A percentile compares a stretch with the other conserved stretches of the same genome.
Conservation (phyloP, 30 jellyfish, hydroid and myxozoan genomes). For the Aurelia aurita region DNA sequence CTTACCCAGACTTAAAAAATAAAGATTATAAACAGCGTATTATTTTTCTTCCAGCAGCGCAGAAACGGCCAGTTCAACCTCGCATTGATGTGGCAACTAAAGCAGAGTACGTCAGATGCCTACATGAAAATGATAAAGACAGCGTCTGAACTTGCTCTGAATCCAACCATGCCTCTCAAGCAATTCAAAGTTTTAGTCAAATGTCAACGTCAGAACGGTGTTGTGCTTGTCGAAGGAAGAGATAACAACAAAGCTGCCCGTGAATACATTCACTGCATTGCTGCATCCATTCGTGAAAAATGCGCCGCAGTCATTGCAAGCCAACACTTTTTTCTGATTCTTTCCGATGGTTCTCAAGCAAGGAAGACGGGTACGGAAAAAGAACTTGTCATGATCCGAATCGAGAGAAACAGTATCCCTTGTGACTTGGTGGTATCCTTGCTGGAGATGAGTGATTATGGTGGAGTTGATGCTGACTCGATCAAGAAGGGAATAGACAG, state of each 20-base stretch:
- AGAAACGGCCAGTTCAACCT: conserved; percentile 38
- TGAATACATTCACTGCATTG: conserved; percentile 48
- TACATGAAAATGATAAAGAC: conserved; percentile 47
- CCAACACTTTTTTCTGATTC: conserved; percentile 26
- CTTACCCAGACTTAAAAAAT: too few species aligned
- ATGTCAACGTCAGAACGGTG: conserved; percentile 74
- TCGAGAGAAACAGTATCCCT: conserved; percentile 67
- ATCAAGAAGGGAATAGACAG: conserved; percentile 34
- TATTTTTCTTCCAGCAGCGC: conserved; percentile 2
- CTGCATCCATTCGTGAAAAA: conserved; percentile 27
- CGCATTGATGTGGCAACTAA: conserved; percentile 19
- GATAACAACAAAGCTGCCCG: conserved; percentile 62
- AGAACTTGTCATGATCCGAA: conserved; percentile 47
- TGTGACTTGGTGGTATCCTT: conserved; percentile 45
- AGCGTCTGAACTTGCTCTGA: conserved; percentile 54
- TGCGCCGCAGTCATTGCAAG: conserved; percentile 53
- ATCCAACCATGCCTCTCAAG: conserved; percentile 66
- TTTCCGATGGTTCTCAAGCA: conserved; percentile 72
- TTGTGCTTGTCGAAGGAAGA: conserved; percentile 43
- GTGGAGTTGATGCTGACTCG: conserved; percentile 73
- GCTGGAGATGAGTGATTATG: conserved; percentile 62
- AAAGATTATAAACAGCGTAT: too few species aligned
- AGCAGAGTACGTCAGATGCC: conserved; percentile 57
- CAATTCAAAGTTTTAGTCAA: conserved; percentile 64
- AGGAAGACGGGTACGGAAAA: conserved; percentile 62